Evolutionary conservation across 53 echinoderm and acorn worm genomes (phyloP), one percentile per base, ranked within the genome.

Genomic region (Arbacia lixula): DNA sequence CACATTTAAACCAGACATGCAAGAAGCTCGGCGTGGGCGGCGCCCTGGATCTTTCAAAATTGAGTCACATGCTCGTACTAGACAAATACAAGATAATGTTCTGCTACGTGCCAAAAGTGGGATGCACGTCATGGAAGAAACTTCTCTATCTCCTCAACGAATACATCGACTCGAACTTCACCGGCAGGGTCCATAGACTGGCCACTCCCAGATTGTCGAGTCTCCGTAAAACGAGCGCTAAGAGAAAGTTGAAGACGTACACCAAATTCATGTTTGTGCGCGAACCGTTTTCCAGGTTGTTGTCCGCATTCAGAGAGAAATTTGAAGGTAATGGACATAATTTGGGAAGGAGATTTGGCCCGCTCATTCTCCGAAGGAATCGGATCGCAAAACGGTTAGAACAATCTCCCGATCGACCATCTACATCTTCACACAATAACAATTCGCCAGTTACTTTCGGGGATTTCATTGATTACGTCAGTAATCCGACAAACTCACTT

Each of bases 281-380:
- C 28, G 79, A 78, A 29, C 79, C 79, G 14, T 78, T 78, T 29
- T 57, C 79, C 17, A 36, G 79, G 4, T 60, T 78, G 2, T 40
- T 78, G 79, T 78, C 79, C n/a, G 79, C 79, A 39, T 78, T 26
- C 38, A 58, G 79, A 5, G 79, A 78, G 37, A 78, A 78, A 60
- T 60, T 78, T 34, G 60, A 78, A 39, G 25, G 37, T 5, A 60
- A 57, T 5, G 36, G 35, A 12, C 17, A 19, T 6, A 1, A 19
- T 12, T 26, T 71, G 2, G 16, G 42, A 46, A 39, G 0, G 26
- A 3, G 12, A 10, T 71, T 24, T 40, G 25, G 25, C 0, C 39
- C 71, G 12, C 43, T 9, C 12, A 39, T 40, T 38, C 5, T 42
- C 16, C 10, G 29, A 3, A 37, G 1, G n/a, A 3, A 31, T 31